Conservation (phyloP, 2,888 invertebrate species). For the Pycnomerus fuliginosus region DNA sequence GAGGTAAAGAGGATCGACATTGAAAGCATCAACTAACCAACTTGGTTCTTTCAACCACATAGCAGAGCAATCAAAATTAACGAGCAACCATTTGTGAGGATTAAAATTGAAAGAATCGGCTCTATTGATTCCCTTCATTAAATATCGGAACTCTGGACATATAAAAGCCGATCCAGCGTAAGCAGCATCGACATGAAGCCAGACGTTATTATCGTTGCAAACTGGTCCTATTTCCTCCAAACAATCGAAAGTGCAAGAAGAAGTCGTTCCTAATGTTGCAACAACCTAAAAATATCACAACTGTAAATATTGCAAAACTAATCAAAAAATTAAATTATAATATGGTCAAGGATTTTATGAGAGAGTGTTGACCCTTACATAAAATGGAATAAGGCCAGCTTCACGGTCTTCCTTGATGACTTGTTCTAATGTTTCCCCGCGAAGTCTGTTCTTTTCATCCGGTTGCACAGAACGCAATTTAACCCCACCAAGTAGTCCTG, state of each 20-base stretch:
- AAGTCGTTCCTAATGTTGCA: slow-evolving; percentile 92
- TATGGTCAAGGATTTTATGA: slow-evolving; percentile 21
- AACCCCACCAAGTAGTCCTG: slow-evolving; percentile 87
- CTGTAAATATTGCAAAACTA: neutral
- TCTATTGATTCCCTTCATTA: slow-evolving; percentile 84
- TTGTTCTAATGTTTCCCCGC: slow-evolving; percentile 71
- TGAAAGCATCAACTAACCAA: slow-evolving; percentile 92
- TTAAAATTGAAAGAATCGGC: slow-evolving; percentile 98
- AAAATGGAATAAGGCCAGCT: slow-evolving; percentile 93
- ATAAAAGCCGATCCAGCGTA: slow-evolving; percentile 96
- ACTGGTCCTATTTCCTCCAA: slow-evolving; percentile 88
- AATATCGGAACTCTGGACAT: slow-evolving; percentile 91
- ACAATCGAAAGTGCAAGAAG: slow-evolving; percentile 92
- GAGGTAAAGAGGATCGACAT: slow-evolving; percentile 94
- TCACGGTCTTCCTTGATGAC: slow-evolving; percentile 83
- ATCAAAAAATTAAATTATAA: slow-evolving; percentile 6
- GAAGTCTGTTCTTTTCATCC: slow-evolving; percentile 69
- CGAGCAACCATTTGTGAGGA: slow-evolving; percentile 98
- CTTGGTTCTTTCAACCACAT: slow-evolving; percentile 94
- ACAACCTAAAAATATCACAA: slow-evolving; percentile 60
- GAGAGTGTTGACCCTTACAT: slow-evolving; percentile 62
- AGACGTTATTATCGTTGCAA: slow-evolving; percentile 70
- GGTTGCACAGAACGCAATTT: slow-evolving; percentile 71
- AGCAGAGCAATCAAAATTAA: slow-evolving; percentile 98
- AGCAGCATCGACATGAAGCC: slow-evolving; percentile 97